Evolutionary conservation across 2,888 invertebrate species (phyloP).

Genomic region (Thelaira solivaga): DNA sequence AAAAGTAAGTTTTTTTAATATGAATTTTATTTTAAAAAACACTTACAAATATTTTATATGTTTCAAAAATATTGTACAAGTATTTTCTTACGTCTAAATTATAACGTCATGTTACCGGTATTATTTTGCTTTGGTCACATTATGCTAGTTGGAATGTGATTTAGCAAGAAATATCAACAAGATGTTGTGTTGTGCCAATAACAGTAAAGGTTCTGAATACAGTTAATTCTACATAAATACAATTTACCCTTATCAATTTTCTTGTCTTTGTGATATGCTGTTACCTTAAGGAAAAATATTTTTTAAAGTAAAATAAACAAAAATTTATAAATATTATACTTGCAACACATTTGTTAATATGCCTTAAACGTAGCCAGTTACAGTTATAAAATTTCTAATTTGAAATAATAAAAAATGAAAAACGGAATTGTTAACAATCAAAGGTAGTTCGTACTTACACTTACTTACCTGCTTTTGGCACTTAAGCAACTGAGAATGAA

Average conservation of each 20-base stretch:
- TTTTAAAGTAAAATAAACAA: slow-evolving; percentile 20
- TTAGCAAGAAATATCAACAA: slow-evolving; percentile 20
- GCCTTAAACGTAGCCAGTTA: slow-evolving; percentile 27
- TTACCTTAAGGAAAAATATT: background rate
- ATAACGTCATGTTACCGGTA: too few relatives aligned
- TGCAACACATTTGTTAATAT: slow-evolving; percentile 48
- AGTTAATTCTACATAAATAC: background rate
- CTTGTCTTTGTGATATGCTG: background rate
- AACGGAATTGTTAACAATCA: slow-evolving; percentile 20
- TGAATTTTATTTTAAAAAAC: too few relatives aligned
- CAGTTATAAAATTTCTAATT: slow-evolving; percentile 21
- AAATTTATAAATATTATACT: slow-evolving; percentile 29
- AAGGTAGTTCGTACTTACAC: slow-evolving; percentile 21
- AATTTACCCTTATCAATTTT: background rate
- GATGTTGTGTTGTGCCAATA: slow-evolving; percentile 42
- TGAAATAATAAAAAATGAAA: background rate
- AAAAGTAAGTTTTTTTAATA: too few relatives aligned
- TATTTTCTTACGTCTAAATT: too few relatives aligned
- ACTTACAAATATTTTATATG: too few relatives aligned
- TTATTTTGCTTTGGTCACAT: slow-evolving; percentile 14
- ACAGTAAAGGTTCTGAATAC: slow-evolving; percentile 18
- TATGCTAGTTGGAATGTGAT: background rate
- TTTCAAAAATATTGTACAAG: too few relatives aligned
- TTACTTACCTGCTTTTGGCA: background rate
- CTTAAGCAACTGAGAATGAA: background rate